Percentiles rank a stretch among this genome's conserved stretches.
Evolutionary conservation across 2,888 invertebrate genomes (phyloP).

Genomic region (Lithophane semibrunnea): DNA sequence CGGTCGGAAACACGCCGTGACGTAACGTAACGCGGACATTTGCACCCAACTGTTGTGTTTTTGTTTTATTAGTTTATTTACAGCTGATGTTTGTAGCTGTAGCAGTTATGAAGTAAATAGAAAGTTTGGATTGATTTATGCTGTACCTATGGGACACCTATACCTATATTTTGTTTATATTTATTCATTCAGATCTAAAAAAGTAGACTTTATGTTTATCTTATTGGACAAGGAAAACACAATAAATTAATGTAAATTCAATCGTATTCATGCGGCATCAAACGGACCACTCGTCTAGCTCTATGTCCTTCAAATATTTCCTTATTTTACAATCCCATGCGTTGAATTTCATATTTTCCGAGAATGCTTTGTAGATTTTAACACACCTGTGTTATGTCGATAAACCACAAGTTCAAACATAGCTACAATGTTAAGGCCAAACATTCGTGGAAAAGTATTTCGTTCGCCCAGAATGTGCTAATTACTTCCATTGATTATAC

Average conservation of each 20-base stretch:
- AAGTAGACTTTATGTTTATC: background rate
- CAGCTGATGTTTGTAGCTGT: background rate
- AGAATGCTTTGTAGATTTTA: conserved; percentile 28
- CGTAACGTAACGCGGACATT: conserved; percentile 45
- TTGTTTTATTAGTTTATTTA: conserved; percentile 18
- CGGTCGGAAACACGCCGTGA: conserved; percentile 42
- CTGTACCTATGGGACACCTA: background rate
- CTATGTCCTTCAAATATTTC: conserved; percentile 18
- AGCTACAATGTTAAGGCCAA: conserved; percentile 16
- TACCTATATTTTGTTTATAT: too few relatives aligned
- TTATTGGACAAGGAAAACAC: background rate
- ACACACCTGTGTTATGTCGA: conserved; percentile 45
- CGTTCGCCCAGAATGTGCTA: conserved; percentile 25
- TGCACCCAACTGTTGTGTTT: conserved; percentile 19
- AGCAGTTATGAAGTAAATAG: background rate
- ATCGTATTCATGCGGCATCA: conserved; percentile 11
- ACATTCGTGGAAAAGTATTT: conserved; percentile 19
- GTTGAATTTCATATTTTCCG: conserved; percentile 13
- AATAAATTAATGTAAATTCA: background rate
- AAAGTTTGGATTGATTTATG: background rate
- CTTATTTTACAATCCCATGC: conserved; percentile 21
- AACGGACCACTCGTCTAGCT: background rate
- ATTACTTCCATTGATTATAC: conserved; percentile 3
- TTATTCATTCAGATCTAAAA: background rate
- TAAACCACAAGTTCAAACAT: conserved; percentile 35